These are phyloP conservation scores for Gallinago solitaria DNA, from an alignment of 2,797 vertebrate genomes.

Conservation along the genomic window DNA sequence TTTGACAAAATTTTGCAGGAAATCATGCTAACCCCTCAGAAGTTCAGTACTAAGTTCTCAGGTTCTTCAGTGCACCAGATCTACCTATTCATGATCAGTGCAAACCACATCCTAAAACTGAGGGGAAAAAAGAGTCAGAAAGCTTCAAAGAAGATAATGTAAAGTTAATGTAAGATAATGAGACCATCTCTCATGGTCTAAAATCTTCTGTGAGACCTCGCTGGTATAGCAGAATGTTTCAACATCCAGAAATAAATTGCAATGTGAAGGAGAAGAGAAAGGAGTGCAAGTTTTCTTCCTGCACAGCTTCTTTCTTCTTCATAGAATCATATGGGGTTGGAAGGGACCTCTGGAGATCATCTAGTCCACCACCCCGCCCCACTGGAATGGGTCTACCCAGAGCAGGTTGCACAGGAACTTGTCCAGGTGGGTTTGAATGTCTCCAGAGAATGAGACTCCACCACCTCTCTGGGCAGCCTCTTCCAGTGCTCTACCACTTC, in stretches of 20 bases:
- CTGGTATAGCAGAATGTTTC: neutral
- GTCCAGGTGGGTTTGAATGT: too few species aligned
- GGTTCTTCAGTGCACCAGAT: neutral
- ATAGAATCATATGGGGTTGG: too few species aligned
- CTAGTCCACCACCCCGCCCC: too few species aligned
- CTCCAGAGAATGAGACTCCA: too few species aligned
- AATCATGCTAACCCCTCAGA: neutral
- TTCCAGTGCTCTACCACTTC: too few species aligned
- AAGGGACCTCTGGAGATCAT: too few species aligned
- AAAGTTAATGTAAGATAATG: neutral
- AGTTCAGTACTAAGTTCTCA: neutral
- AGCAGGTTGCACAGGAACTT: too few species aligned
- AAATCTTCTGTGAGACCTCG: neutral
- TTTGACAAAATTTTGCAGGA: neutral
- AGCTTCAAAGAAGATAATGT: neutral
- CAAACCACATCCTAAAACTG: slow-evolving; percentile 42
- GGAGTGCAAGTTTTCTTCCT: neutral
- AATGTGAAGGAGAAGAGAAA: neutral
- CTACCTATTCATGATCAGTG: neutral
- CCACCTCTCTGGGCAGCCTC: too few species aligned
- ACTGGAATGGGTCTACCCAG: too few species aligned
- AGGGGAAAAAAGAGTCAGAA: neutral
- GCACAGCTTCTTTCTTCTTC: neutral
- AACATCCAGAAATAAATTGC: neutral
- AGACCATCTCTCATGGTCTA: neutral